Base-by-base conservation (phyloP, 2,888 invertebrate species). In the Dynastes hyllus region DNA sequence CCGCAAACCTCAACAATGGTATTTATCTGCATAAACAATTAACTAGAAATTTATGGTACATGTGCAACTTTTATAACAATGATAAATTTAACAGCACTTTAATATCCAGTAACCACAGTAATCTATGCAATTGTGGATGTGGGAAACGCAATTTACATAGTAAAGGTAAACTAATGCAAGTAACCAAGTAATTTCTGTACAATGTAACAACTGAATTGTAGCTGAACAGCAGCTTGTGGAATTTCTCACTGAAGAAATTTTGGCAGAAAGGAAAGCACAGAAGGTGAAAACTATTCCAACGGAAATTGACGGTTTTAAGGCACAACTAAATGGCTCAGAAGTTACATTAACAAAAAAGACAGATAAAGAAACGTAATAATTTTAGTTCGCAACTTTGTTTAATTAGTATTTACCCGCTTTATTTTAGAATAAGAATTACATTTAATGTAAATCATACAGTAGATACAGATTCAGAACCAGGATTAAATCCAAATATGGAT, bases 401-500 rank as follows among this genome's bases (percentile, higher is more conserved):
- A 11, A 45, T 45, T 45, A 11, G 8, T 45, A 45, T 11, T 45
- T 45, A 11, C 2, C 40, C 11, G 16, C n/a, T 4, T 37, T 27
- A 76, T 88, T 89, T 37, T 85, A 95, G 95, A 81, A 92, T 97
- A 81, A 92, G 91, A 73, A 92, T 98, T 65, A 94, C 92, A 78
- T 95, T 98, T 88, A 98, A 98, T 87, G 95, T 99, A 0, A 99
- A 98, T 88, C 97, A 98, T 89, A 96, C 97, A 0, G 98, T 98
- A 0, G 97, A 98, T 87, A 92, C 96, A 0, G 96, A 96, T 75
- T 86, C 92, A 3, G 94, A 94, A 69, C 92, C 94, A 1, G 93
- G 93, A 79, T 82, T 92, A 1, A 92, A 94, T 82, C 90, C 91
- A 1, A 89, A 89, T 80, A 88, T 89, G 5, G 94, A 95, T 77